Percentiles rank a stretch among this genome's conserved stretches.
These are phyloP conservation scores for human DNA, from an alignment of 2,113 vertebrate species.

Conservation along the genomic window GRCh38 chr15:60909501-60910000, in stretches of 20 bases:
- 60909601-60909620: too few relatives aligned
- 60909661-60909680: neutral
- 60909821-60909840: neutral
- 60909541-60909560: neutral
- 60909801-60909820: neutral
- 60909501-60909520: neutral
- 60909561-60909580: neutral
- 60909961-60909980: conserved; percentile 54
- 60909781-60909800: neutral
- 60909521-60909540: neutral
- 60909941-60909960: conserved; percentile 36
- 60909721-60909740: neutral
- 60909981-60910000: conserved; percentile 59
- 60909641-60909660: neutral
- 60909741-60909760: neutral
- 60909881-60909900: neutral
- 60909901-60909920: conserved; percentile 50
- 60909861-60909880: neutral
- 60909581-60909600: neutral
- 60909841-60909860: neutral
- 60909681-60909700: neutral
- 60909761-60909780: neutral
- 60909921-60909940: neutral
- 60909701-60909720: neutral
- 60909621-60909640: neutral